Base-by-base conservation (phyloP, 2,888 invertebrate species). In the Patella depressa region DNA sequence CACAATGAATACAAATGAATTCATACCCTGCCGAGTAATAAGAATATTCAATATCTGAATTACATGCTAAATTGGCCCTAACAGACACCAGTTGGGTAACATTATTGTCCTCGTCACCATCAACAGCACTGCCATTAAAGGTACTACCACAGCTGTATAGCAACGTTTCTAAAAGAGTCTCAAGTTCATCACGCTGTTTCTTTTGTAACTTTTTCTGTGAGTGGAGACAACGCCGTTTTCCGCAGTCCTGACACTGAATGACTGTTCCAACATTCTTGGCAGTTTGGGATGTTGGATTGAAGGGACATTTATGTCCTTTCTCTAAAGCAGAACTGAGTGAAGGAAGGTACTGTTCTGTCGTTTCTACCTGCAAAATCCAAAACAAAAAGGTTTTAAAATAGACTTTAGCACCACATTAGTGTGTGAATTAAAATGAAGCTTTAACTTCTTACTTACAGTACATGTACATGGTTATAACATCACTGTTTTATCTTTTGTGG, bases 351-450 rank as follows among this genome's bases (percentile, higher is more conserved):
- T 65, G 11, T 65, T 65, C 65, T 12, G 65, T 65, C 3, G 65
- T 65, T 14, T 65, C 65, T 24, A 65, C 65, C 65, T 65, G 65
- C 3, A 65, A 65, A 24, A 24, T 45, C 45, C 45, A 79, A 29
- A 53, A 79, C 75, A 34, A 76, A 78, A 57, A 79, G 77, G 9
- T 65, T 54, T 54, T 55, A 15, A 2, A 69, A 55, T 57, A 53
- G 59, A 75, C 24, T 53, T 34, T 34, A 34, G 34, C 34, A 34
- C 34, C 34, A 34, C 34, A 4, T 3, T 4, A 34, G 3, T 34
- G 2, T 45, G 45, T 7, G 45, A 45, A 7, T 45, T 45, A 45
- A 45, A 45, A 45, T 45, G 45, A 45, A 45, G 7, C 3, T 45
- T 45, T 7, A 45, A 45, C 45, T 3, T 5, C 7, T 45, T 45